phyloP scores from a whole-genome alignment of 2,888 invertebrate species.

The Colletes collaris region DNA sequence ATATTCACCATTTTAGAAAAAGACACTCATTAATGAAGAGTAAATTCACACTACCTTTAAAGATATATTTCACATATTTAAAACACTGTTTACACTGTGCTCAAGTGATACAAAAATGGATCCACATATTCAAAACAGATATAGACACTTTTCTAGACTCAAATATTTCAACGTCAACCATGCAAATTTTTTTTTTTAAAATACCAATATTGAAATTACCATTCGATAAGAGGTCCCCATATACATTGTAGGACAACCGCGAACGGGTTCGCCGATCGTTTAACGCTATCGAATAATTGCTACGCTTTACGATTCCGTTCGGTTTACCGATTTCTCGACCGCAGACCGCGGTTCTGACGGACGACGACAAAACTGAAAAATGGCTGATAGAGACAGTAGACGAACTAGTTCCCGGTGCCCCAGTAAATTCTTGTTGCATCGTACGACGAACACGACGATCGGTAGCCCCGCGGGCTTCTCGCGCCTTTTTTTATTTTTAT shows the following conservation, averaged over 20 bases:
- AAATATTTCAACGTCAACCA: no score
- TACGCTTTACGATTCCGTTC: constrained; percentile 40
- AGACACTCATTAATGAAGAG: no score
- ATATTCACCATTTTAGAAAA: no score
- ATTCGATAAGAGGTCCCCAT: no score
- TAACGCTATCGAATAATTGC: constrained; percentile 42
- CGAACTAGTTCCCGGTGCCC: constrained; percentile 66
- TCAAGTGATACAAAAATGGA: no score
- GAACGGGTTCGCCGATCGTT: constrained; percentile 31
- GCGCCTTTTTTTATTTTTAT: constrained; percentile 36
- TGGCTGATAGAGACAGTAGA: constrained; percentile 43
- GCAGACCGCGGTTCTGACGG: constrained; percentile 35
- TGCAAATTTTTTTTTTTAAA: no score
- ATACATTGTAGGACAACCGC: neutral
- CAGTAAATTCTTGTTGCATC: constrained; percentile 67
- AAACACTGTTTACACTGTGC: no score
- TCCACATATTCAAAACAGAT: no score
- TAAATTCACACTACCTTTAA: no score
- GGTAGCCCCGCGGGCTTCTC: constrained; percentile 39
- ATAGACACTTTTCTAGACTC: no score
- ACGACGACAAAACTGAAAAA: constrained; percentile 52
- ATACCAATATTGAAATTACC: no score
- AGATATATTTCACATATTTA: no score
- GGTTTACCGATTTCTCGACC: constrained; percentile 48
- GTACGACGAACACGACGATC: constrained; percentile 49